Base-by-base conservation (phyloP, 2,888 invertebrate genomes). In the Orchestes rusci region DNA sequence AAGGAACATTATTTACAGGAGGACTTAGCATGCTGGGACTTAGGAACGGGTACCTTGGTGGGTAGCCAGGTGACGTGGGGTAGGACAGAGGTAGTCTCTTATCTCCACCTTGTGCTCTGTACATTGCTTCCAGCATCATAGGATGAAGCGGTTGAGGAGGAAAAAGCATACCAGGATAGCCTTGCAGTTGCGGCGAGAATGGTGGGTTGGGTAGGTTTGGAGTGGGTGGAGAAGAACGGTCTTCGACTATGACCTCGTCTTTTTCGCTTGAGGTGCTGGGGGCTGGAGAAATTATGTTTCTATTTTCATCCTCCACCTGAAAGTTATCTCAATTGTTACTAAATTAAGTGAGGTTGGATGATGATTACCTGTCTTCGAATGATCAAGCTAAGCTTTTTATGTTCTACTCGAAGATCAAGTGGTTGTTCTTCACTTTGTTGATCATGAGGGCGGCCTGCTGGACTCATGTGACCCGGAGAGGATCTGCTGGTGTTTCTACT, bases 361-460 rank as follows among this genome's bases (percentile, higher is more conserved):
- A 3, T 16, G 8, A 16, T 39, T 43, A 86, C 70, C 63, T 73
- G 67, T 45, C 71, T 70, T 33, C 77, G 70, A 30, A 68, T 60
- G 43, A 65, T 59, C 36, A 71, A 54, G 4, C 68, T 66, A 18
- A 69, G 62, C 67, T 90, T 84, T 66, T 92, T 90, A 68, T 85
- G 84, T 49, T 87, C 85, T 58, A 92, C 78, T 61, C 92, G 79
- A 45, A 94, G 75, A 69, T 93, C 94, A 45, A 93, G 74, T 1
- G 93, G 93, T 64, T 90, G 87, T 63, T 88, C 86, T 40, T 74
- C 71, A n/a, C 53, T 56, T 16, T 51, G 48, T 23, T 45, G 46
- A 16, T 65, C 65, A 57, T 63, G 67, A 65, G 69, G 79, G 64
- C 73, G 69, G 54, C 73, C 73, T 1, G 75, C 74, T 1, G 75